Evolutionary conservation across 2,797 vertebrate species (phyloP).

Genomic region (Mastacembelus armatus): DNA sequence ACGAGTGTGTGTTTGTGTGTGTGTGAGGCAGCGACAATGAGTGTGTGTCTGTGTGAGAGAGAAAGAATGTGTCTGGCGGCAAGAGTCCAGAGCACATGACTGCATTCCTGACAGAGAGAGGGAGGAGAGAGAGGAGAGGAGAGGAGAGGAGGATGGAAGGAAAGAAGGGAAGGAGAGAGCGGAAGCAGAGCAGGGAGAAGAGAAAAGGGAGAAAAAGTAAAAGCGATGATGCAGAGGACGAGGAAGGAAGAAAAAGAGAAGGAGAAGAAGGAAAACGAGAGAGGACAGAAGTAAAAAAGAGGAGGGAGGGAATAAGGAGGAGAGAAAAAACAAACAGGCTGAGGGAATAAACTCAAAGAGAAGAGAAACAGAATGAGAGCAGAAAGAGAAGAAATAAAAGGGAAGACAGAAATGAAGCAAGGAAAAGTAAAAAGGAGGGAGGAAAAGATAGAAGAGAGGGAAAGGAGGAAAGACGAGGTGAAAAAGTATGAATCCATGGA

Average conservation of each 20-base stretch:
- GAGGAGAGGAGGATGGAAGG: background rate
- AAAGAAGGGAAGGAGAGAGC: too few species aligned
- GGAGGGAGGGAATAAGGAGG: background rate
- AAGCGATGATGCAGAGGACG: background rate
- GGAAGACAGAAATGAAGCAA: background rate
- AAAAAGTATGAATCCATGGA: too few species aligned
- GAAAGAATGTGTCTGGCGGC: slow-evolving; percentile 26
- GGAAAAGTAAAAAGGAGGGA: background rate
- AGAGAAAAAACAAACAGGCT: background rate
- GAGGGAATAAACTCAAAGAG: too few species aligned
- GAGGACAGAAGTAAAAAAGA: background rate
- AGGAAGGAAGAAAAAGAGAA: background rate
- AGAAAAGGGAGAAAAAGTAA: background rate
- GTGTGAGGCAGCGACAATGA: slow-evolving; percentile 5
- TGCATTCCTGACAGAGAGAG: slow-evolving; percentile 44
- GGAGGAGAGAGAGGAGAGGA: background rate
- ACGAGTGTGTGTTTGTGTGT: slow-evolving; percentile 14
- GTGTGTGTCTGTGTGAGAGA: slow-evolving; percentile 16
- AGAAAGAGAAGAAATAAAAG: background rate
- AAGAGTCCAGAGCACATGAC: slow-evolving; percentile 37
- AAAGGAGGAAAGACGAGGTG: background rate
- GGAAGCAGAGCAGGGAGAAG: too few species aligned
- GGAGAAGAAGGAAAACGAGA: too few species aligned
- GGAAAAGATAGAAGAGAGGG: too few species aligned
- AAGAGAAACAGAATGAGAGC: too few species aligned